Evolutionary conservation across 2,797 vertebrate genomes (phyloP), one percentile per base, ranked within the genome.

Genomic region (Amblyraja radiata): DNA sequence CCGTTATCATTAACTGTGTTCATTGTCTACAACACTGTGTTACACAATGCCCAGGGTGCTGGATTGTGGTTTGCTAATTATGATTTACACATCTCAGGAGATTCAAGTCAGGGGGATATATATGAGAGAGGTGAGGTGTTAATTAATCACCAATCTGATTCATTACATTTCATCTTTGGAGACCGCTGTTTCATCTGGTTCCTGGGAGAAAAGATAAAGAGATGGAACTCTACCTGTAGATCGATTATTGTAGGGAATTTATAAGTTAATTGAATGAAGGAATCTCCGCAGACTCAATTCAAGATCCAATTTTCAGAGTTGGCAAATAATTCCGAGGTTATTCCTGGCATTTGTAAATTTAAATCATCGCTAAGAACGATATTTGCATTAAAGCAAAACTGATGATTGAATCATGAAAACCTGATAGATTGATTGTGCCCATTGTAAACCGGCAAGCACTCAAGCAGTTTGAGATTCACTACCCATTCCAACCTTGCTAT

Each of bases 251-350:
- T 76, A 7, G 23, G 71, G 90, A 92, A 39, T 92, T 54, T 76
- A 58, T 73, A 73, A 39, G 71, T 92, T 92, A 92, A 92, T 92
- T 92, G 71, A 92, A 76, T 58, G 71, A 92, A 92, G 46, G 90
- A 92, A 74, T 76, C 71, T 76, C 90, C 39, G 1, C 14, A 32
- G 90, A 76, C 39, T 28, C 14, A 76, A 92, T 54, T 71, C 39
- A 76, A 39, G 39, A 39, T 46, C 25, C 39, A 54, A 92, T 14
- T 39, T 91, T 91, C 90, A 36, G n/a, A 71, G 58, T 28, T 18
- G 71, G 86, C 63, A 74, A 91, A 91, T 91, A 91, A 54, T 92
- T 92, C 90, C 90, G 54, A 7, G 39, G 25, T 76, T 76, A 13
- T 76, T 25, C 39, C 71, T 92, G 90, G 54, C 21, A 58, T 71